phyloP scores from a whole-genome alignment of 2,113 vertebrate genomes.

The Malurus melanocephalus region DNA sequence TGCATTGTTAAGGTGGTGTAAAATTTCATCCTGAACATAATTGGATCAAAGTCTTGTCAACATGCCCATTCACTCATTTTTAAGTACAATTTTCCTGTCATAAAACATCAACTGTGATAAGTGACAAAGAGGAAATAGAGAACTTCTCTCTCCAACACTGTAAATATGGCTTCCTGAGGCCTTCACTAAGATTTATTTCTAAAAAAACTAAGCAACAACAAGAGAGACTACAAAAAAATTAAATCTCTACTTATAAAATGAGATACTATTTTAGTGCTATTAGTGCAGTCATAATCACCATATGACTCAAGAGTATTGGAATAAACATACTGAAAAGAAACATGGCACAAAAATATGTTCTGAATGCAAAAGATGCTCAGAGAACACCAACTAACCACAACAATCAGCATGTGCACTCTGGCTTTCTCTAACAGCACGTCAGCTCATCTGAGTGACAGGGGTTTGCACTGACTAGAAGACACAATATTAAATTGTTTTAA shows the following conservation, averaged over 20 bases:
- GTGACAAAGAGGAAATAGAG: neutral
- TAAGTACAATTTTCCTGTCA: neutral
- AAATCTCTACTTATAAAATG: neutral
- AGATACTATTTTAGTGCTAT: neutral
- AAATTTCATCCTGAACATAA: neutral
- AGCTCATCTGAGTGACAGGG: neutral
- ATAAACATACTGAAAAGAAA: constrained; percentile 9
- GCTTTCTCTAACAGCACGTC: neutral
- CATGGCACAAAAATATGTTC: neutral
- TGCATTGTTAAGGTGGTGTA: neutral
- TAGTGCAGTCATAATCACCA: neutral
- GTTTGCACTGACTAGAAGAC: neutral
- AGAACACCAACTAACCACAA: neutral
- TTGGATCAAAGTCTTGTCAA: neutral
- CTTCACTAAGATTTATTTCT: neutral
- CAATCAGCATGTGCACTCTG: rapidly evolving
- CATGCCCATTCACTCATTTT: neutral
- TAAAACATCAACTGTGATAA: neutral
- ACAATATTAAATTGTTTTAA: neutral
- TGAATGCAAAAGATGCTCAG: neutral
- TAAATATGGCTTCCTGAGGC: neutral
- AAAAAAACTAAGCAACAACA: neutral
- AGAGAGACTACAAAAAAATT: neutral
- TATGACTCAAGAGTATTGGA: neutral
- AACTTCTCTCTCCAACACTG: neutral